These are phyloP conservation scores for Tragelaphus oryx DNA, from an alignment of 2,797 vertebrate species.

Conservation along the genomic window DNA sequence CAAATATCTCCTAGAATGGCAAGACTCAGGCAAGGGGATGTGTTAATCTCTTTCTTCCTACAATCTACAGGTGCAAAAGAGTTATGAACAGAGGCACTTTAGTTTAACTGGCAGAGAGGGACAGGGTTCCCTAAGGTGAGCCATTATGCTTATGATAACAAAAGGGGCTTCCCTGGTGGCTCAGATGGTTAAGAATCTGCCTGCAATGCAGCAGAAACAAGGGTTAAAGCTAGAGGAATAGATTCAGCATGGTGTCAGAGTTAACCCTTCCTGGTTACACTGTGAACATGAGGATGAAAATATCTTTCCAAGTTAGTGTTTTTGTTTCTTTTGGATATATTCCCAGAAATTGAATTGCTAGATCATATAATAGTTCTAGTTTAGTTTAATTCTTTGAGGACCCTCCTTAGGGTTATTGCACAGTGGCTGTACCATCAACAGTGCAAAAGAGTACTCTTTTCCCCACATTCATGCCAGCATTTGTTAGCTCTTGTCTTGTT, in stretches of 20 bases:
- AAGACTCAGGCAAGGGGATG: too few relatives aligned
- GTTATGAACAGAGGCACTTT: background rate
- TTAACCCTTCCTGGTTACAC: background rate
- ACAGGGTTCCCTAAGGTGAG: background rate
- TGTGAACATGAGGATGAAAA: background rate
- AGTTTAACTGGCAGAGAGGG: background rate
- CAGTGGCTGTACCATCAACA: background rate
- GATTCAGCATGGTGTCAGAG: background rate
- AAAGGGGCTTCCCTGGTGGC: background rate
- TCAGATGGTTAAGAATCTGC: background rate
- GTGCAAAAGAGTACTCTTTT: background rate
- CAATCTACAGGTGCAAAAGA: background rate
- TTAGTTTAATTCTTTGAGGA: background rate
- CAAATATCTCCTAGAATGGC: too few relatives aligned
- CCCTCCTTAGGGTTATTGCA: background rate
- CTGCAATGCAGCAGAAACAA: background rate
- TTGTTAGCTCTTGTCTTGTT: background rate
- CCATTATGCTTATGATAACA: background rate
- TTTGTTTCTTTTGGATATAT: background rate
- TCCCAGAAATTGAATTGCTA: background rate
- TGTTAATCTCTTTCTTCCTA: too few relatives aligned
- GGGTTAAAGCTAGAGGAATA: background rate
- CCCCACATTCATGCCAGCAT: background rate
- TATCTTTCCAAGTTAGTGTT: background rate
- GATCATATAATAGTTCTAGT: background rate